Evolutionary conservation across 2,113 vertebrate genomes (phyloP).

Genomic region (Uria aalge): DNA sequence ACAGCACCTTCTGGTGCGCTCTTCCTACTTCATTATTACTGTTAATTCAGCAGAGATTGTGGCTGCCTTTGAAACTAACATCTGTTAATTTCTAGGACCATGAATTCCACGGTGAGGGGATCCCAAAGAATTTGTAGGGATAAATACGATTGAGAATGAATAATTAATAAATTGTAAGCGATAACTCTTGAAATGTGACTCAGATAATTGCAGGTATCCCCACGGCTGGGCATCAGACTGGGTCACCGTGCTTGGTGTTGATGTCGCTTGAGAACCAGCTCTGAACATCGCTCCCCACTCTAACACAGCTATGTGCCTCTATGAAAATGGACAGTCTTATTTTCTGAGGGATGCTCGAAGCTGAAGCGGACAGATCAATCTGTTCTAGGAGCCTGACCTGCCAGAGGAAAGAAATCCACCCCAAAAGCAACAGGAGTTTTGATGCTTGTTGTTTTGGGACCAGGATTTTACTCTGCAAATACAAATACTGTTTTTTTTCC

Average conservation of each 20-base stretch:
- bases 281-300: background rate
- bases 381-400: background rate
- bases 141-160: background rate
- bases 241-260: fast-evolving
- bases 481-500: background rate
- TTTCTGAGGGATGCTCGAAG: background rate
- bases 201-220: background rate
- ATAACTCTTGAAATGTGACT: background rate
- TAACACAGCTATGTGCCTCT: background rate
- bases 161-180: background rate
- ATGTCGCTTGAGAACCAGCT: background rate
- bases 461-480: background rate
- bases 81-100: fast-evolving
- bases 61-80: fast-evolving
- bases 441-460: background rate
- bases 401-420: background rate
- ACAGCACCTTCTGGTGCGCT: background rate
- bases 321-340: fast-evolving
- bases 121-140: background rate
- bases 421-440: background rate
- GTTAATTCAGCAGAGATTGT: background rate
- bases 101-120: background rate
- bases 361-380: background rate
- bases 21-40: background rate
- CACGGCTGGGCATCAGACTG: background rate